phyloP scores from a whole-genome alignment of 1,140 invertebrate genomes.

The Colletes latitarsis region DNA sequence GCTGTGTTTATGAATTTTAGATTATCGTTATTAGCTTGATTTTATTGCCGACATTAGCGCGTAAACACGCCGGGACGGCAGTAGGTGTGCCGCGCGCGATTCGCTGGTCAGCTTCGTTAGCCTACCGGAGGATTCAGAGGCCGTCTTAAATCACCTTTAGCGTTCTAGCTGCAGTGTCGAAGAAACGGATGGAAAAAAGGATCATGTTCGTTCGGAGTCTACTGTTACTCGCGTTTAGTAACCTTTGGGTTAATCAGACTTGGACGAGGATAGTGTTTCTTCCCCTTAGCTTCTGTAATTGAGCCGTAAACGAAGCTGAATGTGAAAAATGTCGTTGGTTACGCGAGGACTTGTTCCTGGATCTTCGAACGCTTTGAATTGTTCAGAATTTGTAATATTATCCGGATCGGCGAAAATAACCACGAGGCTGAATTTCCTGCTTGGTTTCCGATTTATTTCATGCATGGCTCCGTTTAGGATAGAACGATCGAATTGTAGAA shows the following conservation, averaged over 20 bases:
- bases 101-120: conserved; percentile 36
- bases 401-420: too few species aligned
- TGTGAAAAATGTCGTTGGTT: too few species aligned
- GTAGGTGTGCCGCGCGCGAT: conserved; percentile 45
- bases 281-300: background rate
- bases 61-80: conserved; percentile 52
- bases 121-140: conserved; percentile 1
- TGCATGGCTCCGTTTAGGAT: too few species aligned
- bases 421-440: too few species aligned
- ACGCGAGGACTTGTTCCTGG: too few species aligned
- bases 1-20: conserved; percentile 63
- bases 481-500: too few species aligned
- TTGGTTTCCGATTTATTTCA: too few species aligned
- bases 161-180: too few species aligned
- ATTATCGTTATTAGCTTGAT: conserved; percentile 69
- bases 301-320: too few species aligned
- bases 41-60: conserved; percentile 62
- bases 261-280: background rate
- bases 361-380: too few species aligned
- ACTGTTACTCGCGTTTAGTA: background rate
- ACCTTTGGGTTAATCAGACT: background rate
- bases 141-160: conserved; percentile 19
- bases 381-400: too few species aligned
- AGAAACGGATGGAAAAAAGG: too few species aligned
- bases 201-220: background rate